Evolutionary conservation across 2,797 vertebrate species (phyloP).

Genomic region (Melanotaenia maccullochi): DNA sequence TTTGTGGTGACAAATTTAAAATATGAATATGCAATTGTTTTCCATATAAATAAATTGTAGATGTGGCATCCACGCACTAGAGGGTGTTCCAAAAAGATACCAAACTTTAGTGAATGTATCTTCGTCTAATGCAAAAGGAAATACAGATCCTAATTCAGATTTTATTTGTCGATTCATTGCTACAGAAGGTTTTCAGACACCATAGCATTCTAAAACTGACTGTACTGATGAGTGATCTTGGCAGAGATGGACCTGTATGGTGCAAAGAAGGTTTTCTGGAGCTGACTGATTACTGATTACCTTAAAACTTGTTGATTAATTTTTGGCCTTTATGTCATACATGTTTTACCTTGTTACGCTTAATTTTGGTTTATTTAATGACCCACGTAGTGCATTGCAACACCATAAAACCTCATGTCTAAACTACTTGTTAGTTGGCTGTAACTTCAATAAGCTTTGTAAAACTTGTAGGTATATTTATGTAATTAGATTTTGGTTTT

Average conservation of each 20-base stretch:
- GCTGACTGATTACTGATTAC: neutral
- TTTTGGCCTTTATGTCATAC: neutral
- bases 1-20: neutral
- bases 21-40: neutral
- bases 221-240: neutral
- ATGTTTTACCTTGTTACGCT: neutral
- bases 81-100: neutral
- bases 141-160: neutral
- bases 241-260: neutral
- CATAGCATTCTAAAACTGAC: neutral
- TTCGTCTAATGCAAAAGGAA: neutral
- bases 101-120: neutral
- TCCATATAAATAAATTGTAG: slow-evolving; percentile 4
- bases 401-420: neutral
- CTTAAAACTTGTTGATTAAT: neutral
- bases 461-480: neutral
- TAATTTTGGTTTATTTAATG: neutral
- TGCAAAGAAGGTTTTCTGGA: neutral
- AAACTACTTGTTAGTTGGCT: neutral
- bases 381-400: neutral
- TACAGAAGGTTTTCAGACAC: neutral
- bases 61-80: neutral
- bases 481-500: neutral
- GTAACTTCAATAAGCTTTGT: neutral
- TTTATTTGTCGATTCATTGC: neutral